phyloP scores from a whole-genome alignment of 2,113 vertebrate genomes.

The Cryptoleucopteryx plumbea region DNA sequence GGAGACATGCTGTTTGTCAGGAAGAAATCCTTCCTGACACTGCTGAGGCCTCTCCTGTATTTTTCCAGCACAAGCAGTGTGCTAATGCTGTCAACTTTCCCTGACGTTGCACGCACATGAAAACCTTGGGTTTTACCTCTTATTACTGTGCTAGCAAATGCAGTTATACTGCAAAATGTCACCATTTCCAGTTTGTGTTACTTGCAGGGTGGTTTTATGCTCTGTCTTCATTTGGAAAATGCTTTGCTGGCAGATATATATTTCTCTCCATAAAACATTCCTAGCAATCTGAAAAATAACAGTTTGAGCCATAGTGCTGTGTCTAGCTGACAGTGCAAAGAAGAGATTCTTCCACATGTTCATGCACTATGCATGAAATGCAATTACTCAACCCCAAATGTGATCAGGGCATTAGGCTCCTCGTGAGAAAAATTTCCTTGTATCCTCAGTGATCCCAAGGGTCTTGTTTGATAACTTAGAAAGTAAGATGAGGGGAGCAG shows the following conservation, averaged over 20 bases:
- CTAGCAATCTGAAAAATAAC: slow-evolving; percentile 32
- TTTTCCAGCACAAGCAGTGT: neutral
- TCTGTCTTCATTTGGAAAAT: slow-evolving; percentile 57
- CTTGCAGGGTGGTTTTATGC: slow-evolving; percentile 28
- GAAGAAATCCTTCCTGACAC: neutral
- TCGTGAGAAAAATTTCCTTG: neutral
- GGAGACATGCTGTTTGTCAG: neutral
- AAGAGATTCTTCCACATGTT: neutral
- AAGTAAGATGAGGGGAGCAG: neutral
- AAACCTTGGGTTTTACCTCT: neutral
- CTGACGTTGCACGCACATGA: neutral
- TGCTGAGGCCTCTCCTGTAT: neutral
- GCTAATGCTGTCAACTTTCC: neutral
- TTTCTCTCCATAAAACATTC: slow-evolving; percentile 34
- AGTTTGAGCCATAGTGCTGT: slow-evolving; percentile 1
- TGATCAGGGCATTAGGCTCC: slow-evolving; percentile 15
- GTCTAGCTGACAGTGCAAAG: slow-evolving; percentile 43
- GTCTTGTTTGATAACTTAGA: neutral
- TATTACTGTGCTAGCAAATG: neutral
- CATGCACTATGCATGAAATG: slow-evolving; percentile 36
- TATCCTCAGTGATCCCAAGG: neutral
- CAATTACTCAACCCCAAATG: neutral
- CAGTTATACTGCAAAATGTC: slow-evolving; percentile 28
- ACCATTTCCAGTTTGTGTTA: slow-evolving; percentile 5
- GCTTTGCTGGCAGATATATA: slow-evolving; percentile 50